Conservation (phyloP, 23 tunicate species). For the Corella eumyota region DNA sequence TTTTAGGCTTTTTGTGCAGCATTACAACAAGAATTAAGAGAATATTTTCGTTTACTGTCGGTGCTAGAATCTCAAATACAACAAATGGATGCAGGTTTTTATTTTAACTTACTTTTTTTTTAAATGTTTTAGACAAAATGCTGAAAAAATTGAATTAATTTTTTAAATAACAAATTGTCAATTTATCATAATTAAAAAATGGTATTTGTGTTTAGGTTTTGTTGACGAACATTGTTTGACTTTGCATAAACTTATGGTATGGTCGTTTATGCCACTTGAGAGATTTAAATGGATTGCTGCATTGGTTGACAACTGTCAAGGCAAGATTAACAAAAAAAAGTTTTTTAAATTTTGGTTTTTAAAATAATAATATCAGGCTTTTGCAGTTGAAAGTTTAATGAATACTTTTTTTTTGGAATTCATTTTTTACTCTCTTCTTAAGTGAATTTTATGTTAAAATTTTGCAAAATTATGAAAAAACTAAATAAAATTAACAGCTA, state of each 20-base stretch:
- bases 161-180: too few species aligned
- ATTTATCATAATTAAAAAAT: too few species aligned
- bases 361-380: background rate
- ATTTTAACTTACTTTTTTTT: too few species aligned
- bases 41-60: slow-evolving; percentile 48
- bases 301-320: slow-evolving; percentile 82
- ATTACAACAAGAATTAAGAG: slow-evolving; percentile 57
- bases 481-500: too few species aligned
- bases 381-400: background rate
- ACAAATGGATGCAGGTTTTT: slow-evolving; percentile 44
- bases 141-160: too few species aligned
- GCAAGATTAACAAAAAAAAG: background rate
- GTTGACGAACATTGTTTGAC: slow-evolving; percentile 26
- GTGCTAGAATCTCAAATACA: slow-evolving; percentile 63
- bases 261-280: slow-evolving; percentile 60
- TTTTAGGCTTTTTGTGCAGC: slow-evolving; percentile 93
- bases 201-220: too few species aligned
- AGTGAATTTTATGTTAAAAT: background rate
- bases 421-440: background rate
- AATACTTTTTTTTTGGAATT: background rate
- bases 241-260: slow-evolving; percentile 42
- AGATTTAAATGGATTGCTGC: slow-evolving; percentile 61
- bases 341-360: background rate
- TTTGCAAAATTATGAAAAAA: too few species aligned
- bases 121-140: too few species aligned